Conservation (phyloP, 2,797 vertebrate species). For the Simalia tracyae region DNA sequence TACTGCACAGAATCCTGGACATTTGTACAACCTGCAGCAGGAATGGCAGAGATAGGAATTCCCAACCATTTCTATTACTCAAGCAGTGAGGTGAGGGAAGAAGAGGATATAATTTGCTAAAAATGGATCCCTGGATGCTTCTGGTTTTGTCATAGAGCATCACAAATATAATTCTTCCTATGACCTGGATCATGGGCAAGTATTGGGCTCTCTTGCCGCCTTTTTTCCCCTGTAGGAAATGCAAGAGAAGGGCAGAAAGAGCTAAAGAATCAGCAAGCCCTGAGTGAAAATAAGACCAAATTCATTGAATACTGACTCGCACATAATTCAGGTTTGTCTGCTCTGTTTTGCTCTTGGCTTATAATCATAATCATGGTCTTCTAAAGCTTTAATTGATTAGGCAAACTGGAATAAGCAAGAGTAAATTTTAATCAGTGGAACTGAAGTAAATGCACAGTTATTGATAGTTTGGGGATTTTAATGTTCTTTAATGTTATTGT, state of each 20-base stretch:
- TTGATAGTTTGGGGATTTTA: not conserved
- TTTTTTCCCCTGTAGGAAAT: not conserved
- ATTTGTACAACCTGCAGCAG: too few relatives aligned
- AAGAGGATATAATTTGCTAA: not conserved
- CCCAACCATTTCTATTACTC: not conserved
- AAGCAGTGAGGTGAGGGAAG: not conserved
- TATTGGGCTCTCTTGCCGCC: not conserved
- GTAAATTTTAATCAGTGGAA: not conserved
- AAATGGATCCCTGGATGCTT: not conserved
- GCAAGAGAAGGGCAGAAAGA: not conserved
- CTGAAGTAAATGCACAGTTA: not conserved
- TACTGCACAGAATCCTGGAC: too few relatives aligned
- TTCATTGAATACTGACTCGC: not conserved
- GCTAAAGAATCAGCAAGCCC: not conserved
- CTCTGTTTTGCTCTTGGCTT: not conserved
- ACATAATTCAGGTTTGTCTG: fast-evolving
- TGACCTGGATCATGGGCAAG: not conserved
- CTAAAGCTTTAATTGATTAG: not conserved
- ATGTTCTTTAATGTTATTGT: not conserved
- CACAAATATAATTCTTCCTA: not conserved
- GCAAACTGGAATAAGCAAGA: not conserved
- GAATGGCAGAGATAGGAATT: not conserved
- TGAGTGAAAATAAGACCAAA: not conserved
- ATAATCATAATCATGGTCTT: not conserved
- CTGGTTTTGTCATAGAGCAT: not conserved